Conservation (phyloP, 1,140 invertebrate species). For the Drosophila ironensis region DNA sequence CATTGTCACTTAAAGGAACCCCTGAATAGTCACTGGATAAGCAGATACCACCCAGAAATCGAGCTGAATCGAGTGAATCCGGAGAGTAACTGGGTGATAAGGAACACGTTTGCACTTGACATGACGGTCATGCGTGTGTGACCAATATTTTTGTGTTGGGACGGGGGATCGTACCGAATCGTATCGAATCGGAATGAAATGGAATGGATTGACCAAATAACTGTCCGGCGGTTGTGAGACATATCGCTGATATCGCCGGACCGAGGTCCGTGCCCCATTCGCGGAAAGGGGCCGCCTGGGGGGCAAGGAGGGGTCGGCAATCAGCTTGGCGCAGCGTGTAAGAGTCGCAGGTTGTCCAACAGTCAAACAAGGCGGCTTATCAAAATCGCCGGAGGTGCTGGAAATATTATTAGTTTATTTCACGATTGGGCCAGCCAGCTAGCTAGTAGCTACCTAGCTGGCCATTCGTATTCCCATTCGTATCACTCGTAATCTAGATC, state of each 20-base stretch:
- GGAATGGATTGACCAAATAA: conserved; percentile 23
- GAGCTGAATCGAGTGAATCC: neutral
- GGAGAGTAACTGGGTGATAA: conserved; percentile 39
- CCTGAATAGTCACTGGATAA: too few species aligned
- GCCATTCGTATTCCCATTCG: neutral
- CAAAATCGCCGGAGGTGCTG: neutral
- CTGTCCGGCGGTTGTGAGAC: conserved; percentile 51
- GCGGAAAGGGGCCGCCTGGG: neutral
- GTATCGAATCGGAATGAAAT: conserved; percentile 4
- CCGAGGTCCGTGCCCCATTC: too few species aligned
- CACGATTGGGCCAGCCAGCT: conserved; percentile 37
- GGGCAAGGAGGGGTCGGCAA: neutral
- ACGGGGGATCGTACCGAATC: too few species aligned
- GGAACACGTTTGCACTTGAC: conserved; percentile 56
- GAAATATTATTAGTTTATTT: conserved; percentile 57
- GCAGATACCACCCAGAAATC: neutral
- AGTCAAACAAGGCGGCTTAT: conserved; percentile 42
- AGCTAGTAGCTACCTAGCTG: conserved; percentile 8
- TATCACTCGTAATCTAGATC: conserved; percentile 69
- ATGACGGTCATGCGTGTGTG: conserved; percentile 63
- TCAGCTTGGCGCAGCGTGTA: conserved; percentile 50
- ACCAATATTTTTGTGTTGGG: conserved; percentile 14
- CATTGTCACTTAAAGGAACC: too few species aligned
- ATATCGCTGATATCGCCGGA: conserved; percentile 60
- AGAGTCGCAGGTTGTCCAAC: conserved; percentile 39